Conservation (phyloP, 2,113 vertebrate genomes). For the Psittacus erithacus region DNA sequence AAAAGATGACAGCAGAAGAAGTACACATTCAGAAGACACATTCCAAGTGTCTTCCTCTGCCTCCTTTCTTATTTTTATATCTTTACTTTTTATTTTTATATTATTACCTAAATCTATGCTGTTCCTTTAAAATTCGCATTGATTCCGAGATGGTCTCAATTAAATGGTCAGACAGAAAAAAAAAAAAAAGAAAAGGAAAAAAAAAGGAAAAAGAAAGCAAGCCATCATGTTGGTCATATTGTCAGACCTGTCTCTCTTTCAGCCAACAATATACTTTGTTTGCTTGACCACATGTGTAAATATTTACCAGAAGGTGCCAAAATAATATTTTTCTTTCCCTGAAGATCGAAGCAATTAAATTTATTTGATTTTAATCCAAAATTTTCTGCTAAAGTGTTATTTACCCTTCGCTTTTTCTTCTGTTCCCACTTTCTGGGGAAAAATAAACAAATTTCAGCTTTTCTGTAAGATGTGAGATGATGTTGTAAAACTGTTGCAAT, state of each 20-base stretch:
- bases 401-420: neutral
- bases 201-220: neutral
- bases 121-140: neutral
- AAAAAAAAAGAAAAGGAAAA: too few species aligned
- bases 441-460: neutral
- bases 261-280: neutral
- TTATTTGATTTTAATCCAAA: neutral
- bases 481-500: neutral
- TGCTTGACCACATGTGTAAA: neutral
- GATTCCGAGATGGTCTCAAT: neutral
- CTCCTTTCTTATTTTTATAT: neutral
- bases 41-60: neutral
- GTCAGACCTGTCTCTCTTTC: neutral
- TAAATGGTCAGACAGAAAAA: neutral
- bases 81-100: neutral
- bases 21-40: neutral
- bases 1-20: neutral
- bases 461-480: neutral
- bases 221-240: neutral
- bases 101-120: neutral
- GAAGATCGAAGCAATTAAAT: neutral
- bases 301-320: neutral
- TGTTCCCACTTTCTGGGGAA: neutral
- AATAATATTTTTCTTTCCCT: neutral
- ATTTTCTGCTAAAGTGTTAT: neutral